Evolutionary conservation across 2,797 vertebrate genomes (phyloP).

Genomic region (Sebastes hubbsi): DNA sequence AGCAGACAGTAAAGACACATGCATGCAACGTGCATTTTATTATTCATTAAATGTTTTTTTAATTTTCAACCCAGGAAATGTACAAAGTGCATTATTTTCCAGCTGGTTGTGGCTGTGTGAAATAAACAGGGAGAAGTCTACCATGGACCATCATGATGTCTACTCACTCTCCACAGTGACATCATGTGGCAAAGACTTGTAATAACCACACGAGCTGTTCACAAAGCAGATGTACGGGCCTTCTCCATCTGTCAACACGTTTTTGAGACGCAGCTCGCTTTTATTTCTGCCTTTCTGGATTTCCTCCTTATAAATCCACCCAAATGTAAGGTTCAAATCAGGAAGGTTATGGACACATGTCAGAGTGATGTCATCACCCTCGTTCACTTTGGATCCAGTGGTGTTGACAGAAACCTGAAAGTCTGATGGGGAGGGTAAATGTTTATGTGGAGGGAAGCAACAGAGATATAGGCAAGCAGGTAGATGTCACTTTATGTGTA

Average conservation of each 20-base stretch:
- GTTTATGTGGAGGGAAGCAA: not conserved
- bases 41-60: not conserved
- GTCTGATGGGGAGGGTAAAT: constrained; percentile 32
- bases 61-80: not conserved
- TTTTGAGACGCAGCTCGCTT: rapidly evolving
- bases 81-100: too few species aligned
- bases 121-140: not conserved
- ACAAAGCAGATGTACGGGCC: constrained; percentile 53
- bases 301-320: not conserved
- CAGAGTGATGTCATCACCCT: constrained; percentile 12
- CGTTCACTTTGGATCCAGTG: rapidly evolving
- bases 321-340: rapidly evolving
- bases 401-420: constrained; percentile 16
- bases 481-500: not conserved
- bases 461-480: not conserved
- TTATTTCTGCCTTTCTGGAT: rapidly evolving
- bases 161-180: constrained; percentile 46
- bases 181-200: not conserved
- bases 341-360: constrained; percentile 39
- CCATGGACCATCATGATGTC: not conserved
- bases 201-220: not conserved
- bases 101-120: not conserved
- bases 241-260: rapidly evolving
- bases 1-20: not conserved
- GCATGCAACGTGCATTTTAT: not conserved